Percentiles rank a stretch among this genome's conserved stretches.
phyloP scores from a whole-genome alignment of 1,140 invertebrate genomes.

The Monomorium pharaonis region DNA sequence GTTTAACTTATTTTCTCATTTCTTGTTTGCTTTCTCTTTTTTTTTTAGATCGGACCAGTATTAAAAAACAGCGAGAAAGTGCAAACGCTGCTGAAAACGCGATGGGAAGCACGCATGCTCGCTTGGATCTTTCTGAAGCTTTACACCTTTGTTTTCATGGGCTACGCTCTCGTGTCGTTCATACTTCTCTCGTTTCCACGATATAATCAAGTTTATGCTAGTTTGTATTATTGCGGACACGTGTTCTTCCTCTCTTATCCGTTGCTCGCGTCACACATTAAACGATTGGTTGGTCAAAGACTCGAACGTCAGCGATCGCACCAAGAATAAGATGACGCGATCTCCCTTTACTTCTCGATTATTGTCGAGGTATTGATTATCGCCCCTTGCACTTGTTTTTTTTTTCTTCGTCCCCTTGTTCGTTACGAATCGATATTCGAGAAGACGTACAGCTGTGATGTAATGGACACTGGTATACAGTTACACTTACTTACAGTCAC shows the following conservation, averaged over 20 bases:
- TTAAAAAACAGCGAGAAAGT: slow-evolving; percentile 85
- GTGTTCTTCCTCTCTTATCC: slow-evolving; percentile 88
- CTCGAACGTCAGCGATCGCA: slow-evolving; percentile 37
- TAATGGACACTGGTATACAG: not conserved
- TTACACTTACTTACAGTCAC: not conserved
- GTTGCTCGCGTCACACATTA: slow-evolving; percentile 83
- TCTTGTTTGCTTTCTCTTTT: not conserved
- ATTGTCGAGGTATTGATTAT: not conserved
- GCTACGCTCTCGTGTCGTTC: slow-evolving; percentile 94
- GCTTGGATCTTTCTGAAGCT: slow-evolving; percentile 89
- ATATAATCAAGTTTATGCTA: slow-evolving; percentile 87
- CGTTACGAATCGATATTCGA: not conserved
- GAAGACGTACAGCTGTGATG: not conserved
- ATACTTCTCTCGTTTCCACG: slow-evolving; percentile 89
- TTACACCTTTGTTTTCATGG: slow-evolving; percentile 93
- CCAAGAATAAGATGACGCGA: slow-evolving; percentile 19
- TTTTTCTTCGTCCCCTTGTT: not conserved
- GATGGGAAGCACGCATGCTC: slow-evolving; percentile 77
- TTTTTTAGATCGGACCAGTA: slow-evolving; percentile 85
- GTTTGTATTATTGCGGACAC: slow-evolving; percentile 88
- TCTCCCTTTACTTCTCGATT: not conserved
- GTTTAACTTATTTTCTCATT: not conserved
- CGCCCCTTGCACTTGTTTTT: not conserved
- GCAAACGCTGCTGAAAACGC: slow-evolving; percentile 81
- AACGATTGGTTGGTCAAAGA: slow-evolving; percentile 74